Evolutionary conservation across 2,797 vertebrate genomes (phyloP).

Genomic region (Melanitta fusca): DNA sequence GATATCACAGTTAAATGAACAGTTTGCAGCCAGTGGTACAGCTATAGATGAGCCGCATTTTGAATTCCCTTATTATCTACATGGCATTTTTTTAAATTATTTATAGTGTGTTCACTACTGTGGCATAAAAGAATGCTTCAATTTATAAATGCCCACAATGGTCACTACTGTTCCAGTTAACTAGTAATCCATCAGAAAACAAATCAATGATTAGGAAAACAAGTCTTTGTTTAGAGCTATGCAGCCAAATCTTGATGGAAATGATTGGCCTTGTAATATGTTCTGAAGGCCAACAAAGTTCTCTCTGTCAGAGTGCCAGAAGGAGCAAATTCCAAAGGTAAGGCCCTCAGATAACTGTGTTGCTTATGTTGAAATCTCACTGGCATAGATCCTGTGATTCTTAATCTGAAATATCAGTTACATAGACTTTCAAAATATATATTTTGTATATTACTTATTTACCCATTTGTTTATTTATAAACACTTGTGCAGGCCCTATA

Average conservation of each 20-base stretch:
- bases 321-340: not conserved
- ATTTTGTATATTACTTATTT: rapidly evolving
- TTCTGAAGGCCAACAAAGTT: not conserved
- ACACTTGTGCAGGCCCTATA: not conserved
- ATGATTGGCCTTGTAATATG: not conserved
- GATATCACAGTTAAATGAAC: not conserved
- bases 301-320: not conserved
- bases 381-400: not conserved
- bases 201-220: slow-evolving; percentile 32
- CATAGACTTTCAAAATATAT: rapidly evolving
- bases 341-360: not conserved
- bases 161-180: slow-evolving; percentile 1
- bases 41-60: not conserved
- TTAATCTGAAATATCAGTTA: not conserved
- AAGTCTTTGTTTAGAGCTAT: slow-evolving; percentile 37
- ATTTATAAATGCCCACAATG: not conserved
- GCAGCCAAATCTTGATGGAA: slow-evolving; percentile 27
- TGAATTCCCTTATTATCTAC: not conserved
- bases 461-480: not conserved
- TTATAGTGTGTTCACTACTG: not conserved
- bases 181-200: not conserved
- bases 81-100: not conserved
- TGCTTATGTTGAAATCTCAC: not conserved
- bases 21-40: not conserved
- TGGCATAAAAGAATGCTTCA: not conserved